phyloP scores from a whole-genome alignment of 2,113 vertebrate genomes.

The Sander vitreus region DNA sequence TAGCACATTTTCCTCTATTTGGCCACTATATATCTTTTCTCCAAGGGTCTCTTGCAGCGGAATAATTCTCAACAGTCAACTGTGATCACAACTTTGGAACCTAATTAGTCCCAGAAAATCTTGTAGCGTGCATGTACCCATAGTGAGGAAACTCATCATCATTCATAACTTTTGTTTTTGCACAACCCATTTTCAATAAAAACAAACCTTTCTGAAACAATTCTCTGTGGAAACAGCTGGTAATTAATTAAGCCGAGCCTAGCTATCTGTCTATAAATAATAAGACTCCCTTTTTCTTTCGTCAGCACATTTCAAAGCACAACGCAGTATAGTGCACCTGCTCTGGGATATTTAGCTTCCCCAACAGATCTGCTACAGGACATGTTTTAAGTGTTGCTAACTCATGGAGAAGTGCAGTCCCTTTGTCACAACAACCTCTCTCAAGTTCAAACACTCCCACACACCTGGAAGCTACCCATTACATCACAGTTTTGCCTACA shows the following conservation, averaged over 20 bases:
- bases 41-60: background rate
- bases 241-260: slow-evolving; percentile 67
- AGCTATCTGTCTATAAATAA: slow-evolving; percentile 64
- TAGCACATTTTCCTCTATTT: slow-evolving; percentile 12
- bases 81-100: slow-evolving; percentile 48
- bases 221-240: slow-evolving; percentile 50
- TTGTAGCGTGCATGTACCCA: slow-evolving; percentile 58
- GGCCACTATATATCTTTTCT: background rate
- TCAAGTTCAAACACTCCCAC: background rate
- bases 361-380: slow-evolving; percentile 33
- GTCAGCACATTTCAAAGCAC: slow-evolving; percentile 45
- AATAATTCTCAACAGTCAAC: slow-evolving; percentile 21
- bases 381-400: slow-evolving; percentile 17
- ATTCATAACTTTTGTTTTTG: slow-evolving; percentile 69
- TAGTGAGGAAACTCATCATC: slow-evolving; percentile 59
- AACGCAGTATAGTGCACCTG: slow-evolving; percentile 16
- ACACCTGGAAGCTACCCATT: slow-evolving; percentile 10
- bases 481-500: background rate
- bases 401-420: background rate
- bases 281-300: background rate
- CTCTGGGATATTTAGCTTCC: slow-evolving; percentile 49
- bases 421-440: background rate
- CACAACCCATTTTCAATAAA: slow-evolving; percentile 75
- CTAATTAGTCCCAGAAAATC: slow-evolving; percentile 66
- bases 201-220: slow-evolving; percentile 47